Percentiles rank a stretch among this genome's conserved stretches.
Conservation (phyloP, 2,797 vertebrate species). For the Capromys pilorides region DNA sequence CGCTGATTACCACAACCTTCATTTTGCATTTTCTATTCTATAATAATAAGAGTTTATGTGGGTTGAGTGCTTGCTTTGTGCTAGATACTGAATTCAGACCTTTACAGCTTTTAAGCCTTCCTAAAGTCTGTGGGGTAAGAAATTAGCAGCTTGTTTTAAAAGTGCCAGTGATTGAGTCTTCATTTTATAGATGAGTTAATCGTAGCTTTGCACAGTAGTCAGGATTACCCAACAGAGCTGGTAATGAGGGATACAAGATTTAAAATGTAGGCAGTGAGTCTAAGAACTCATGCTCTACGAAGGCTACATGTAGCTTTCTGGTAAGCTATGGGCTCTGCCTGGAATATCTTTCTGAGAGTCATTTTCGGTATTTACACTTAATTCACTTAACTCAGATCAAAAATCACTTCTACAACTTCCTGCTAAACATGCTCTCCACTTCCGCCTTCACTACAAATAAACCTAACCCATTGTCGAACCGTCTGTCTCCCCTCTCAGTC, state of each 20-base stretch:
- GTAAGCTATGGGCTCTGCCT: not conserved
- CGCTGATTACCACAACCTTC: conserved; percentile 7
- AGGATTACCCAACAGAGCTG: not conserved
- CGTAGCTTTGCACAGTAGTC: not conserved
- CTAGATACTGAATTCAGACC: not conserved
- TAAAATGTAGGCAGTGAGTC: conserved; percentile 32
- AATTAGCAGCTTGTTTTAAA: not conserved
- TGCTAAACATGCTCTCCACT: not conserved
- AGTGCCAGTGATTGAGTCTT: not conserved
- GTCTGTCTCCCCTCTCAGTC: not conserved
- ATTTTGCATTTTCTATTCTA: conserved; percentile 33
- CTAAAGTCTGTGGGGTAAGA: not conserved
- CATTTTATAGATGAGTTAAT: conserved; percentile 14
- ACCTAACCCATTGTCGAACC: not conserved
- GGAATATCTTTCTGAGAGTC: conserved; percentile 2
- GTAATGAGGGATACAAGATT: not conserved
- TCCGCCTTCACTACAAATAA: not conserved
- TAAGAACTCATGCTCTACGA: not conserved
- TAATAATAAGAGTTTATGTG: not conserved
- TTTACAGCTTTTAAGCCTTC: not conserved
- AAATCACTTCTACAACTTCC: not conserved
- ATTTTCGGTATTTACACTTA: conserved; percentile 23
- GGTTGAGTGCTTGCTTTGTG: not conserved
- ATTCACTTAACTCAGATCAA: conserved; percentile 21
- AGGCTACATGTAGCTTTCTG: not conserved